phyloP scores from a whole-genome alignment of 2,113 vertebrate genomes.

The Catharus minimus region DNA sequence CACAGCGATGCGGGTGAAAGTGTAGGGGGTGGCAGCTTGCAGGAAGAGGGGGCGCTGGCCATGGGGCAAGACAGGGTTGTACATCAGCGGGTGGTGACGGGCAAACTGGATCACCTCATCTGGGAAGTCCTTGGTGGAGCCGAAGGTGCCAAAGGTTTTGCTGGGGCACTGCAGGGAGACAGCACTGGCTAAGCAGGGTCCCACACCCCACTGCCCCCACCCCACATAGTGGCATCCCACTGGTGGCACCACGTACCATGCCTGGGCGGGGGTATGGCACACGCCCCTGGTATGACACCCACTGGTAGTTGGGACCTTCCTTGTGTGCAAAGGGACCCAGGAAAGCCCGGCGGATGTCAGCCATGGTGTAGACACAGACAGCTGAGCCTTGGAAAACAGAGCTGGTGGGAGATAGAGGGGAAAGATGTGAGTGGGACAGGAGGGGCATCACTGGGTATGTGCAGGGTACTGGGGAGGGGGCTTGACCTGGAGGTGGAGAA shows the following conservation, averaged over 20 bases:
- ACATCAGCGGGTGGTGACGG: conserved; percentile 93
- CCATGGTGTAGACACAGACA: conserved; percentile 94
- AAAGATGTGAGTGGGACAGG: neutral
- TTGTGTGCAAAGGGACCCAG: conserved; percentile 98
- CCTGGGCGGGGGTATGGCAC: conserved; percentile 96
- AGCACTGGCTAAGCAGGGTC: neutral
- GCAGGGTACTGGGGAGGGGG: rapidly evolving
- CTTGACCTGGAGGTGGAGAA: conserved; percentile 94
- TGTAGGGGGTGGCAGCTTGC: conserved; percentile 84
- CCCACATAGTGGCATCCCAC: neutral
- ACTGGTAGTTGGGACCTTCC: conserved; percentile 96
- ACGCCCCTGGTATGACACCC: conserved; percentile 94
- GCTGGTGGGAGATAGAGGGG: conserved; percentile 68
- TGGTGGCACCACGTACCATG: conserved; percentile 80
- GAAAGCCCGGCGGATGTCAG: conserved; percentile 93
- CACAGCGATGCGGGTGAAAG: conserved; percentile 86
- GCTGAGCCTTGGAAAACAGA: conserved; percentile 94
- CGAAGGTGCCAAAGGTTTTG: conserved; percentile 94
- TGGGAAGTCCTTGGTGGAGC: conserved; percentile 95
- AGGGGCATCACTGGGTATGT: neutral
- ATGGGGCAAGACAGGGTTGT: conserved; percentile 82
- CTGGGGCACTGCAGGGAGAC: conserved; percentile 86
- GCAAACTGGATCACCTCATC: conserved; percentile 94
- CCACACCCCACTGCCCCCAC: neutral
- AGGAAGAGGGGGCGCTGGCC: conserved; percentile 86